Conservation (phyloP, 2,113 vertebrate species). For the Brachirus orientalis region DNA sequence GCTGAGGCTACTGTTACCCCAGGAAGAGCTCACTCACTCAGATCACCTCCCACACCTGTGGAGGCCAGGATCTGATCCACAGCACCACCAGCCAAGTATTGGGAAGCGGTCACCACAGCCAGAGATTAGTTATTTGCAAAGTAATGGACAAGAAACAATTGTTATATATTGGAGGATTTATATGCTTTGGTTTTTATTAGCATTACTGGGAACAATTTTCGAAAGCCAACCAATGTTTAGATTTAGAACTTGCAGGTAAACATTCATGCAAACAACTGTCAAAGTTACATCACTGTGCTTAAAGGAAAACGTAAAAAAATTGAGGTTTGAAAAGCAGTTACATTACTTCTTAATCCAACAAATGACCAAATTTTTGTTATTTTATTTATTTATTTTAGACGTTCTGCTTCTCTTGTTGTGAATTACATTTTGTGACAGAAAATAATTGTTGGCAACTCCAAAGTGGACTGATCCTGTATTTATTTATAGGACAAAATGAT, state of each 20-base stretch:
- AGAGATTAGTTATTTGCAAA: background rate
- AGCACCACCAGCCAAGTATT: constrained; percentile 24
- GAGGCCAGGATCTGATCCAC: constrained; percentile 32
- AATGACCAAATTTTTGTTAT: too few relatives aligned
- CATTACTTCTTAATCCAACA: too few relatives aligned
- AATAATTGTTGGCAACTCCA: background rate
- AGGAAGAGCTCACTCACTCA: constrained; percentile 77
- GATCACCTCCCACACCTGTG: constrained; percentile 69
- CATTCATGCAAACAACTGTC: background rate
- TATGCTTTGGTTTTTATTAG: background rate
- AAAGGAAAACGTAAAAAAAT: too few relatives aligned
- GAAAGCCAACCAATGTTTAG: background rate
- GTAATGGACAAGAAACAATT: constrained; percentile 8
- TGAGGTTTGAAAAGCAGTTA: background rate
- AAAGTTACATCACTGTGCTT: too few relatives aligned
- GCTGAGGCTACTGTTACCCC: constrained; percentile 50
- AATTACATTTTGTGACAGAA: background rate
- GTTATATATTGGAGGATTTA: background rate
- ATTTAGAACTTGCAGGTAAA: background rate
- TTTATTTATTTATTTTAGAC: too few relatives aligned
- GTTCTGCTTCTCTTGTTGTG: background rate
- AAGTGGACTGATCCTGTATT: background rate
- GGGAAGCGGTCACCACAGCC: constrained; percentile 18
- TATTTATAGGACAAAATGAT: too few relatives aligned
- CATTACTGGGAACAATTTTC: background rate